These are phyloP conservation scores for Neodiprion virginianus DNA, from an alignment of 1,140 invertebrate genomes.

Conservation along the genomic window DNA sequence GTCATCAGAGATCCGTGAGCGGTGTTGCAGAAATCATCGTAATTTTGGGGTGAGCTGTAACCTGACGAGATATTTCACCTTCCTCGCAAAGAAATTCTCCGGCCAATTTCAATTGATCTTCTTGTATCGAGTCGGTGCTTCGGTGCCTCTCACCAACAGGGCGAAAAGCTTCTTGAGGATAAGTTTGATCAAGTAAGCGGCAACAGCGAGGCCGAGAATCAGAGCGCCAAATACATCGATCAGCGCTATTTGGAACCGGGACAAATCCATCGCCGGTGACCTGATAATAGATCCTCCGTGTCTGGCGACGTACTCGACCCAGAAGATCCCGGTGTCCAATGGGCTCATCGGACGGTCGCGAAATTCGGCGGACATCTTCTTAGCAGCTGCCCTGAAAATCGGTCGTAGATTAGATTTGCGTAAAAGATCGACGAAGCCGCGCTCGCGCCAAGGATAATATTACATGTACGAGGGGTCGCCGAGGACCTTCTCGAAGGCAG, in stretches of 20 bases:
- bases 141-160: neutral
- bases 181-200: neutral
- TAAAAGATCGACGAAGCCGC: neutral
- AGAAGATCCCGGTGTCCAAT: constrained; percentile 53
- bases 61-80: neutral
- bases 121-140: neutral
- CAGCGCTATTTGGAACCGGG: constrained; percentile 52
- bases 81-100: neutral
- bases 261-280: constrained; percentile 46
- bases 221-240: constrained; percentile 52
- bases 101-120: neutral
- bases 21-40: neutral
- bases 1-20: neutral
- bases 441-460: neutral
- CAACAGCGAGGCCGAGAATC: neutral
- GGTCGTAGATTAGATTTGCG: neutral
- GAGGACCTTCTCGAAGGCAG: constrained; percentile 61
- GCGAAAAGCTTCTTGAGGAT: neutral
- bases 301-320: constrained; percentile 60
- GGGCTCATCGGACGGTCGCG: constrained; percentile 52
- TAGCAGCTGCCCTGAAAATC: constrained; percentile 44
- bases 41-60: neutral
- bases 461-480: constrained; percentile 61
- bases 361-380: constrained; percentile 48
- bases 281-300: constrained; percentile 50